Base-by-base conservation (phyloP, 2,797 vertebrate genomes). In the Esox masquinongy region DNA sequence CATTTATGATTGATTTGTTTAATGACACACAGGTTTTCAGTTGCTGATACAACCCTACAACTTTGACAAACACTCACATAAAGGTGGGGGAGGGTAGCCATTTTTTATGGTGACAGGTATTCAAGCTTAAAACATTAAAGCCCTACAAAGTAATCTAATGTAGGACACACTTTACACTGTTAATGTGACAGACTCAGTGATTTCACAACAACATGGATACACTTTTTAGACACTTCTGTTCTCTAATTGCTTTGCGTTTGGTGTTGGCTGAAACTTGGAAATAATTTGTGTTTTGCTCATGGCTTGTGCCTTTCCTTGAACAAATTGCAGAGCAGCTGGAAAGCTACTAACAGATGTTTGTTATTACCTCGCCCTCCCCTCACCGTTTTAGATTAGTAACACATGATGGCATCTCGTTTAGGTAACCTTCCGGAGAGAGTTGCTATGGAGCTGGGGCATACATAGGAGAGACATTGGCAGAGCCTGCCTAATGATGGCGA, bases 361-460 rank as follows among this genome's bases (percentile, higher is more conserved):
- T 88, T 88, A 77, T 78, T 74, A 78, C 64, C 43, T 78, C 76
- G 68, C 49, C 83, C 64, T 79, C 53, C 56, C 82, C 64, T 79
- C 59, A 51, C 82, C 68, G 26, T 74, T 83, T 79, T 84, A 91
- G 88, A 92, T 92, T 88, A 90, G 86, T 86, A 85, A 88, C 88
- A 92, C 85, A 84, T 82, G 84, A 87, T 77, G 87, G 83, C 84
- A 76, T 81, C 82, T 80, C 81, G 61, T 85, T 74, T 75, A 82
- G 89, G 91, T 91, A 89, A 90, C 85, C 87, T 85, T 85, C 80
- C 78, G 66, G 36, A 76, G 79, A 76, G 74, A 79, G 9, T 80
- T 53, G 74, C 78, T 79, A 79, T 76, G 66, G 83, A 83, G 80
- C 56, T 64, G 77, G 73, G 50, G 66, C 75, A 29, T 15, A 47